Evolutionary conservation across 2,888 invertebrate species (phyloP), one percentile per base, ranked within the genome.

Genomic region (Scrobipalpa costella): DNA sequence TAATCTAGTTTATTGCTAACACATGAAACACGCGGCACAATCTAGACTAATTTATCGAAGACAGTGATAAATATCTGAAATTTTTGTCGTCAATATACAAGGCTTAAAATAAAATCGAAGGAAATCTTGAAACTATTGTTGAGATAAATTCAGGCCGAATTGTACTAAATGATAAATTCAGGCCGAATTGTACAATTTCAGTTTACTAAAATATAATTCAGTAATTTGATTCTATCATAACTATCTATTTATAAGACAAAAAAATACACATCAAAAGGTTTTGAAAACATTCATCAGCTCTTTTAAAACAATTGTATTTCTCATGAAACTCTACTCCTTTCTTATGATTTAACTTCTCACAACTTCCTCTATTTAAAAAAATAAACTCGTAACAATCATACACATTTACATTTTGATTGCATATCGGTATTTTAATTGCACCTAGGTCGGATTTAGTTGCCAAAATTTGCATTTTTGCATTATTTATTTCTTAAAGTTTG

Each of bases 291-390:
- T 52, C 27, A 9, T 3, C 27, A 2, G 1, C 8, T 27, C 52
- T 52, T 9, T 11, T 21, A 21, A 21, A 55, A 55, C 57, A 38
- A 34, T 67, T 66, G 62, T 64, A 64, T 71, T 73, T 78, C 77
- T 66, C 79, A 79, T 73, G 76, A 72, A 71, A 77, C 71, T 69
- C 62, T 69, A 72, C 68, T 71, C 71, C 67, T 58, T 66, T 61
- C n/a, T 62, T 67, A 60, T 55, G 21, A 11, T 57, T 33, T 61
- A 64, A 57, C 64, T 34, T 52, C 36, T 44, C 44, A 63, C 7
- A 21, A 36, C 40, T 19, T 57, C 34, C 27, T 61, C 55, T 44
- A 40, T 55, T 62, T 61, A n/a, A 21, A 21, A 62, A 57, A 36
- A 57, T 38, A 57, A 9, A 34, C 19, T 33, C 57, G 34, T 67